phyloP scores from a whole-genome alignment of 2,888 invertebrate genomes.

The Dermolepida albohirtum region DNA sequence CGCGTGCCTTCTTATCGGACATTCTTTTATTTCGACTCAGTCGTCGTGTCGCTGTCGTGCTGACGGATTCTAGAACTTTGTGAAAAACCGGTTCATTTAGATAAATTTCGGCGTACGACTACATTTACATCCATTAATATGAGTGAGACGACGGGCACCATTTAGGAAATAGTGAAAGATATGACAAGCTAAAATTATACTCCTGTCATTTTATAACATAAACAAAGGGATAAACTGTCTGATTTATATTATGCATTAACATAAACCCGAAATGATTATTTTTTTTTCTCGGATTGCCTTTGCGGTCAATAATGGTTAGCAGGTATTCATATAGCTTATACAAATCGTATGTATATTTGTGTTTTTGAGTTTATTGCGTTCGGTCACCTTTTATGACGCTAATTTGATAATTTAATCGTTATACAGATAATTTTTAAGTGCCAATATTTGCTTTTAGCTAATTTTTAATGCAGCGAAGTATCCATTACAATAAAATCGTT shows the following conservation, averaged over 20 bases:
- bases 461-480: conserved; percentile 27
- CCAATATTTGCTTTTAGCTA: conserved; percentile 33
- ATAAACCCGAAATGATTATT: conserved; percentile 49
- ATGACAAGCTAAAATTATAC: conserved; percentile 42
- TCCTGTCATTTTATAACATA: conserved; percentile 47
- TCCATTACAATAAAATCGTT: conserved; percentile 24
- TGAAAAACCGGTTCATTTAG: conserved; percentile 30
- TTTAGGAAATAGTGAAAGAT: conserved; percentile 35
- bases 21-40: neutral
- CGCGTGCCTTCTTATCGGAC: conserved; percentile 30
- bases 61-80: conserved; percentile 8
- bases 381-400: conserved; percentile 31
- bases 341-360: neutral
- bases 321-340: neutral
- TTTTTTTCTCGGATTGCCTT: neutral
- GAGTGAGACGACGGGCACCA: neutral
- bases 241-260: conserved; percentile 51
- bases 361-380: conserved; percentile 6
- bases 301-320: conserved; percentile 20
- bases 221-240: conserved; percentile 51
- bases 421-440: conserved; percentile 28
- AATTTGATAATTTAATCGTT: conserved; percentile 26
- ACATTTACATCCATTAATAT: conserved; percentile 30
- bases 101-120: conserved; percentile 29
- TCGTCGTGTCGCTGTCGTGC: conserved; percentile 3